Percentiles rank a stretch among this genome's conserved stretches.
Conservation (phyloP, 2,888 invertebrate species). For the Mesodorylaimus sp. region DNA sequence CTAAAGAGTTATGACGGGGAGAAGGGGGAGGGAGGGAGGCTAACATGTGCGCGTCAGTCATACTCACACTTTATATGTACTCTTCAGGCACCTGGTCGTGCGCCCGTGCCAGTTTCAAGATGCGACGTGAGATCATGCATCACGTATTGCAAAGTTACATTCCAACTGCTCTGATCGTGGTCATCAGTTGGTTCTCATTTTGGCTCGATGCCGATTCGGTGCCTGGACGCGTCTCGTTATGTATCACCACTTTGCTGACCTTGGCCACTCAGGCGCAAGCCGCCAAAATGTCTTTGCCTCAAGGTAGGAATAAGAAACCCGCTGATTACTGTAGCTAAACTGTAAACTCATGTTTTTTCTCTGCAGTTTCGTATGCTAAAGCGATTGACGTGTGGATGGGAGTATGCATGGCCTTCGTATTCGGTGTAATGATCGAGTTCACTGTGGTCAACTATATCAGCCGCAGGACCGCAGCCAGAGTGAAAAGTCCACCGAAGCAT, state of each 20-base stretch:
- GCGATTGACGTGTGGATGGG: slow-evolving; percentile 33
- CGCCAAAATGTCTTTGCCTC: slow-evolving; percentile 25
- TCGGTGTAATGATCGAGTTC: slow-evolving; percentile 10
- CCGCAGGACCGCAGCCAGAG: too few species aligned
- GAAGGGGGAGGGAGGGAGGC: too few species aligned
- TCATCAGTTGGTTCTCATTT: too few species aligned
- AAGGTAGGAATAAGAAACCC: slow-evolving; percentile 10
- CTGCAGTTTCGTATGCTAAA: slow-evolving; percentile 28
- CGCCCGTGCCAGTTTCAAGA: not conserved
- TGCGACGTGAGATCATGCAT: slow-evolving; percentile 6
- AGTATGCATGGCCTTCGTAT: slow-evolving; percentile 25
- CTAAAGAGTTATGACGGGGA: too few species aligned
- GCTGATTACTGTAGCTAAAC: not conserved
- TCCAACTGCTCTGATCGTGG: slow-evolving; percentile 41
- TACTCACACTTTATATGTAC: too few species aligned
- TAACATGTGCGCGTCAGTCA: too few species aligned
- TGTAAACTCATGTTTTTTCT: not conserved
- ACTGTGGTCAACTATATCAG: slow-evolving; percentile 9
- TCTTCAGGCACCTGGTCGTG: slow-evolving; percentile 6
- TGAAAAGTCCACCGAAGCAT: too few species aligned
- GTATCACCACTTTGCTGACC: slow-evolving; percentile 22
- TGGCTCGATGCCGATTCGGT: slow-evolving; percentile 41
- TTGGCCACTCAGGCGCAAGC: slow-evolving; percentile 26
- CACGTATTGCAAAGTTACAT: slow-evolving; percentile 37
- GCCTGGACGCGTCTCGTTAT: slow-evolving; percentile 37